Evolutionary conservation across 2,888 invertebrate species (phyloP), one percentile per base, ranked within the genome.

Genomic region (Deilephila porcellus): DNA sequence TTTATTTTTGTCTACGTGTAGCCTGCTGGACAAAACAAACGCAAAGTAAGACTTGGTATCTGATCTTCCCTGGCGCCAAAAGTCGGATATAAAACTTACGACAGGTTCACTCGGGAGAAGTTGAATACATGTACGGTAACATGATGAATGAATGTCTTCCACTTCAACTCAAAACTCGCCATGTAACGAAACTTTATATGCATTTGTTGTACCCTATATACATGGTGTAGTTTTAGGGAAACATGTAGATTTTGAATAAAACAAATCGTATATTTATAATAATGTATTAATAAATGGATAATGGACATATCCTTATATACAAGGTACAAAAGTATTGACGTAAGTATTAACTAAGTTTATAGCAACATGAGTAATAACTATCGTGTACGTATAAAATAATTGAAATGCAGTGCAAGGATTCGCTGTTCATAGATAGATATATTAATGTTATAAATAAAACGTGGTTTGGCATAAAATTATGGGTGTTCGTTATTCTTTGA

Each of bases 311-410:
- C 77, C 79, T 71, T 83, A 84, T 88, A 87, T 87, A 90, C 87
- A 88, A 87, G 88, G 89, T 91, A 91, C 85, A 89, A 90, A 90
- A 88, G 86, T 88, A 85, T 88, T 83, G 83, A 71, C 71, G 8
- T 73, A 72, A 37, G 63, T 67, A 67, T 11, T 34, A 64, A 64
- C 25, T 73, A 67, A 72, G 14, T 59, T 34, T 72, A 67, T 52
- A 71, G 25, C n/a, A 32, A 25, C 34, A 56, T 67, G 64, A 59
- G 59, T 73, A 64, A 64, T 64, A 64, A 20, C 45, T 52, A 67
- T 20, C 25, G 45, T 67, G 37, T 34, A 64, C 45, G 7, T 25
- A 52, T 67, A 67, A 67, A 67, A 52, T 67, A 67, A 17, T 25
- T 67, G 17, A 67, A 67, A 67, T 67, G 64, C 67, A 52, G 67